These are phyloP conservation scores for Lepidurus apus DNA, from an alignment of 1,140 invertebrate genomes.

Conservation along the genomic window DNA sequence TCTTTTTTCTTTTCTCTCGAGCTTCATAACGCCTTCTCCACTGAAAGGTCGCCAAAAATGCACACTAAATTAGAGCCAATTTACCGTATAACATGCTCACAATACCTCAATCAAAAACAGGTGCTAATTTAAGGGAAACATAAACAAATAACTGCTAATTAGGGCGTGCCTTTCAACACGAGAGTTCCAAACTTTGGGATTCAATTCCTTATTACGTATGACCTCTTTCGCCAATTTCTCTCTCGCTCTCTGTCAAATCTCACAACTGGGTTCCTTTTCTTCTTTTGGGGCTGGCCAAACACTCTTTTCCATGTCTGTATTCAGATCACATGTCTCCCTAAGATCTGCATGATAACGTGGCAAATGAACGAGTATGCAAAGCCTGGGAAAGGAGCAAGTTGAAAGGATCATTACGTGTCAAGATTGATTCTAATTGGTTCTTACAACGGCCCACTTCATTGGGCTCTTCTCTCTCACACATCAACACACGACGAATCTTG, in stretches of 20 bases:
- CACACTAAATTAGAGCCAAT: conserved; percentile 16
- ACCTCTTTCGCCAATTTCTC: not conserved
- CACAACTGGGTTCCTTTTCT: not conserved
- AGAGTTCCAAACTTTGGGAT: not conserved
- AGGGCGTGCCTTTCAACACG: not conserved
- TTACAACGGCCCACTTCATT: not conserved
- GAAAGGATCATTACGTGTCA: not conserved
- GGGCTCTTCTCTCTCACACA: too few relatives aligned
- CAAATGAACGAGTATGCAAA: not conserved
- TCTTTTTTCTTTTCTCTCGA: not conserved
- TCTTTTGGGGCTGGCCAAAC: not conserved
- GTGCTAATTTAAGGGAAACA: not conserved
- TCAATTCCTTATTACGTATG: not conserved
- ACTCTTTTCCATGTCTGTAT: not conserved
- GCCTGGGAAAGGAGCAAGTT: conserved; percentile 1
- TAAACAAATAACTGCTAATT: conserved; percentile 1
- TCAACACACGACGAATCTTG: not conserved
- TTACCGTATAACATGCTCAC: not conserved
- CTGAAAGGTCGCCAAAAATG: not conserved
- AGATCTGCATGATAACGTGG: not conserved
- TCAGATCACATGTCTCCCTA: not conserved
- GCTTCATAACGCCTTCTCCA: not conserved
- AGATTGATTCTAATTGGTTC: conserved; percentile 12
- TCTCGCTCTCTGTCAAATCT: not conserved
- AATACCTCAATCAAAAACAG: conserved; percentile 14